A percentile compares a stretch with the other conserved stretches of the same genome.
Conservation (phyloP, 2,113 vertebrate species). For the Himantopus leucocephalus region DNA sequence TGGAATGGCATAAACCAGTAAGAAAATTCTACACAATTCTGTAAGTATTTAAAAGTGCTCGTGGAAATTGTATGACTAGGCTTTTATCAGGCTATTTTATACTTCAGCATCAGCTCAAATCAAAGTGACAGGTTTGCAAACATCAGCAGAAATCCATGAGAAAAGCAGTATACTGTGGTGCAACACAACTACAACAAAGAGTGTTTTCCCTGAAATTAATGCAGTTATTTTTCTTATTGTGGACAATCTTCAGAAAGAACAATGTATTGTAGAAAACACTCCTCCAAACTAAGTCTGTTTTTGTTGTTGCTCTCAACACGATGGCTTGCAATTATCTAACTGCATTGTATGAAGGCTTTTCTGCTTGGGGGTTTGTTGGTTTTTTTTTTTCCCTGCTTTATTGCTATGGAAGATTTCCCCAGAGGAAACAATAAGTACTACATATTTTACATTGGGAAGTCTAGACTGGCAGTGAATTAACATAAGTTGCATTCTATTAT, state of each 20-base stretch:
- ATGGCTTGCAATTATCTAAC: background rate
- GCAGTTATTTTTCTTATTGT: background rate
- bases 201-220: background rate
- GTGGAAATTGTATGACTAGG: background rate
- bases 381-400: background rate
- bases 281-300: background rate
- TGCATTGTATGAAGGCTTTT: background rate
- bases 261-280: background rate
- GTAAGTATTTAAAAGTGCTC: background rate
- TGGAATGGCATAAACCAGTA: background rate
- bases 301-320: background rate
- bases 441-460: background rate
- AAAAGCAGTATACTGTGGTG: background rate
- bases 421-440: background rate
- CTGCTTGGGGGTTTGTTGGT: background rate
- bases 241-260: background rate
- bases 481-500: background rate
- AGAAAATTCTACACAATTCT: background rate
- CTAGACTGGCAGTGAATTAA: background rate
- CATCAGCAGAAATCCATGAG: background rate
- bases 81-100: background rate
- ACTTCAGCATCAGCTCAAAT: background rate
- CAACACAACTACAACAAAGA: background rate
- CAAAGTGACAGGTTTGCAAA: background rate
- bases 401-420: background rate